Conservation (phyloP, 2,113 vertebrate species). For the Motacilla alba region DNA sequence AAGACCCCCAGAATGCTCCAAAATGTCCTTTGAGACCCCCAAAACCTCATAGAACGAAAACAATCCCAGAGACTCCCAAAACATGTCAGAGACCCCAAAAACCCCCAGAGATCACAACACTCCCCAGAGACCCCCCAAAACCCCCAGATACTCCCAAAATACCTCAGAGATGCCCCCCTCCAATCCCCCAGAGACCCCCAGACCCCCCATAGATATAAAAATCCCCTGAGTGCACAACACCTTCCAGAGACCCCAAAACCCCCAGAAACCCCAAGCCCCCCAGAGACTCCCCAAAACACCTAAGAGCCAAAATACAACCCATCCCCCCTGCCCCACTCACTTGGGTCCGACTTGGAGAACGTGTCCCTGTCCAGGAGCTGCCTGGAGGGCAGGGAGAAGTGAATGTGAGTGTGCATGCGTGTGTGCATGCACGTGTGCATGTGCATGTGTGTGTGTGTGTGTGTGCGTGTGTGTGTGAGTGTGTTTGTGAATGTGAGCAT, state of each 20-base stretch:
- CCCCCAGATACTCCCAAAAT: neutral
- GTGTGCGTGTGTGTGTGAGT: too few relatives aligned
- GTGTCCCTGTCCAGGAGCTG: constrained; percentile 94
- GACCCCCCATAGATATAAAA: neutral
- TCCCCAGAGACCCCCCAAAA: neutral
- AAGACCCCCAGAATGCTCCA: neutral
- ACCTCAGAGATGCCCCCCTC: neutral
- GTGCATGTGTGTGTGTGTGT: too few relatives aligned
- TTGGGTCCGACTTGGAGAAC: constrained; percentile 94
- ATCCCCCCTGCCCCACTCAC: constrained; percentile 74
- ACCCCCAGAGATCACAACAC: neutral
- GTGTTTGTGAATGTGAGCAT: too few relatives aligned
- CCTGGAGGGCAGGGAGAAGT: constrained; percentile 57
- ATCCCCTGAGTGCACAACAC: neutral
- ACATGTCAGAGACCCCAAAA: neutral
- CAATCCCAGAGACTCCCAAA: neutral
- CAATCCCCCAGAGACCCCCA: neutral
- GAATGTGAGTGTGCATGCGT: too few relatives aligned
- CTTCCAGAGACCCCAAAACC: neutral
- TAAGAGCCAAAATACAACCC: neutral
- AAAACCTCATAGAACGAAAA: neutral
- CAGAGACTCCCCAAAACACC: neutral
- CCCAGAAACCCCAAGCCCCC: neutral
- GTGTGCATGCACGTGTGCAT: too few relatives aligned
- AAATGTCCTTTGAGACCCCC: neutral